Evolutionary conservation across 2,113 vertebrate species (phyloP).

Genomic region (Carassius gibelio): DNA sequence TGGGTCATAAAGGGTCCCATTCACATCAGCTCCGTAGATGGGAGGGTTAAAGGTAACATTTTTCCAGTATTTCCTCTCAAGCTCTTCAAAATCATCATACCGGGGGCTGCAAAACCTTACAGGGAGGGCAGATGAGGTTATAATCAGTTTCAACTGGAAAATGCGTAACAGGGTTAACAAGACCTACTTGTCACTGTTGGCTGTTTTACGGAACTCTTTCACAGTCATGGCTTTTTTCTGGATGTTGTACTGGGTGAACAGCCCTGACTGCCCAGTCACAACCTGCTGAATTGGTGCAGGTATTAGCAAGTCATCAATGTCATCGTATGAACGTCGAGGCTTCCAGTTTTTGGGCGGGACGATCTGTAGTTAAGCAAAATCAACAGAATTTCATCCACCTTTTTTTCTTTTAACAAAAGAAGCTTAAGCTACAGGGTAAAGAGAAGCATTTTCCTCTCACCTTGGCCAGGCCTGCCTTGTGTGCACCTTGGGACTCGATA

Average conservation of each 20-base stretch:
- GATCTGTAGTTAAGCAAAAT: constrained; percentile 72
- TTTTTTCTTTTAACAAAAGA: background rate
- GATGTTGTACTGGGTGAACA: constrained; percentile 98
- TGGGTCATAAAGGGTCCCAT: constrained; percentile 90
- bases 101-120: constrained; percentile 89
- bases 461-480: constrained; percentile 90
- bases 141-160: background rate
- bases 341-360: constrained; percentile 95
- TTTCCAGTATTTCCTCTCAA: constrained; percentile 98
- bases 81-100: constrained; percentile 90
- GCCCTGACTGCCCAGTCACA: constrained; percentile 94
- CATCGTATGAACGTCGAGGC: constrained; percentile 86
- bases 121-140: background rate
- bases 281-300: constrained; percentile 97
- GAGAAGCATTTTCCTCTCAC: constrained; percentile 65
- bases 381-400: background rate
- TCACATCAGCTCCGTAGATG: constrained; percentile 95
- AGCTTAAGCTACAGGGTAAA: background rate
- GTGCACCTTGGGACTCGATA: constrained; percentile 93
- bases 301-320: constrained; percentile 91
- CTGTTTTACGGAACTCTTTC: constrained; percentile 90
- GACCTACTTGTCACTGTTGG: constrained; percentile 91
- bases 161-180: background rate
- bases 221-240: constrained; percentile 98
- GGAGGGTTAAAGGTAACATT: constrained; percentile 95